A percentile compares a stretch with the other conserved stretches of the same genome.
These are phyloP conservation scores for Lasaia peninsularis DNA, from an alignment of 1,140 invertebrate species.

Conservation along the genomic window DNA sequence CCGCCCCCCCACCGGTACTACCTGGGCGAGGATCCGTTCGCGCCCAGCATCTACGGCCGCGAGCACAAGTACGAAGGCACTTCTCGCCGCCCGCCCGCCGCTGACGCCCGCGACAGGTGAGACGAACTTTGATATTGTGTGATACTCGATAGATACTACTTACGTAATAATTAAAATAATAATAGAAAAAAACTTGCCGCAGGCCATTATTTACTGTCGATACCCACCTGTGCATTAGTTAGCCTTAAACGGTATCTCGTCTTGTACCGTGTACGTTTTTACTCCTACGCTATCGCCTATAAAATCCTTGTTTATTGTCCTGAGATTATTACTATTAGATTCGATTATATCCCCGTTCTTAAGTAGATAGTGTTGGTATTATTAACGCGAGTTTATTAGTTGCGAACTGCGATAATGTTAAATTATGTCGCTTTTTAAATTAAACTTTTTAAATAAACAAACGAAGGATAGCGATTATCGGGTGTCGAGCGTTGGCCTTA, in stretches of 20 bases:
- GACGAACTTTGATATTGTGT: no score
- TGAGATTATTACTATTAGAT: neutral
- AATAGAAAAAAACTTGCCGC: slow-evolving; percentile 11
- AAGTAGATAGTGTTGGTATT: no score
- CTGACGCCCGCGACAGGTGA: slow-evolving; percentile 62
- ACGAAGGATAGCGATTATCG: no score
- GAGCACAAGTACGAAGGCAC: slow-evolving; percentile 87
- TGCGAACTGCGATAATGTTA: no score
- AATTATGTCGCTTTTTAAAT: no score
- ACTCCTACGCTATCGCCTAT: slow-evolving; percentile 31
- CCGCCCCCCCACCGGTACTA: slow-evolving; percentile 84
- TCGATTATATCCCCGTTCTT: neutral
- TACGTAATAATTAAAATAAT: neutral
- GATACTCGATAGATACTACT: neutral
- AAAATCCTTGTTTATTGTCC: slow-evolving; percentile 3
- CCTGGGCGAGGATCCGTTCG: slow-evolving; percentile 89
- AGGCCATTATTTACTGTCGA: slow-evolving; percentile 28
- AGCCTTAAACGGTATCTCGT: slow-evolving; percentile 63
- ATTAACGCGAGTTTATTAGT: no score
- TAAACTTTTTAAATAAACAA: no score
- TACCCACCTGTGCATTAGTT: slow-evolving; percentile 36
- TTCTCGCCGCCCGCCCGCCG: slow-evolving; percentile 58
- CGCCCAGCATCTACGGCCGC: slow-evolving; percentile 86
- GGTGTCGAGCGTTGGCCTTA: no score
- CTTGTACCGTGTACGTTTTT: slow-evolving; percentile 33